Base-by-base conservation (phyloP, 2,888 invertebrate species). In the Cecidostiba fungosa region DNA sequence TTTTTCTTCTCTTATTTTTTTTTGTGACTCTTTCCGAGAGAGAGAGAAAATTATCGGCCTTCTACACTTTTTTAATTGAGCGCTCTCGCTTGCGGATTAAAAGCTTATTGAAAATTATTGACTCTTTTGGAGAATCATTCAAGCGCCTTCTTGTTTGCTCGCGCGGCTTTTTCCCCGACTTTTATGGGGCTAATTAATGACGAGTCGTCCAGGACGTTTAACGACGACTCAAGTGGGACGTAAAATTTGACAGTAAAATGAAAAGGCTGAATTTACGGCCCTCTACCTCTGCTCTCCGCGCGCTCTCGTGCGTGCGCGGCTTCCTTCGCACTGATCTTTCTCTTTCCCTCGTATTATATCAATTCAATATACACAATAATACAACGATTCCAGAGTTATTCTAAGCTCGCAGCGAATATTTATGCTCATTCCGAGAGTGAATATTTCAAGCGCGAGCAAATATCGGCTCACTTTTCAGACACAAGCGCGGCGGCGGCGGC, bases 391-490 rank as follows among this genome's bases (percentile, higher is more conserved):
- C 6, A 43, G 1, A 43, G 43, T 43, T 43, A 66, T 66, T 29
- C 66, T 14, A 29, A n/a, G 23, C 12, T 66, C 23, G 23, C 66
- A 12, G 14, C 66, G 66, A 66, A 66, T 66, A 66, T 66, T 66
- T 66, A 66, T 12, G 66, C 29, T 26, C 29, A 10, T 14, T 66
- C 70, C 14, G 59, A 83, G 59, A 83, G 83, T 87, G 83, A 82
- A 83, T 85, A 85, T 85, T 85, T 87, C 83, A 85, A 73, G 66
- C 80, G 82, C 87, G 77, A 85, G 74, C 85, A 85, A 87, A 87
- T 87, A 85, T 80, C 87, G 80, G 85, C 83, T 85, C 85, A 83
- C 85, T 85, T 82, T 84, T 87, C 77, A 77, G 23, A n/a, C n/a
- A n/a, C n/a, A n/a, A n/a, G n/a, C n/a, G n/a, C n/a, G n/a, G n/a